Conservation (phyloP, 2,113 vertebrate genomes). For the Oncorhynchus clarkii region DNA sequence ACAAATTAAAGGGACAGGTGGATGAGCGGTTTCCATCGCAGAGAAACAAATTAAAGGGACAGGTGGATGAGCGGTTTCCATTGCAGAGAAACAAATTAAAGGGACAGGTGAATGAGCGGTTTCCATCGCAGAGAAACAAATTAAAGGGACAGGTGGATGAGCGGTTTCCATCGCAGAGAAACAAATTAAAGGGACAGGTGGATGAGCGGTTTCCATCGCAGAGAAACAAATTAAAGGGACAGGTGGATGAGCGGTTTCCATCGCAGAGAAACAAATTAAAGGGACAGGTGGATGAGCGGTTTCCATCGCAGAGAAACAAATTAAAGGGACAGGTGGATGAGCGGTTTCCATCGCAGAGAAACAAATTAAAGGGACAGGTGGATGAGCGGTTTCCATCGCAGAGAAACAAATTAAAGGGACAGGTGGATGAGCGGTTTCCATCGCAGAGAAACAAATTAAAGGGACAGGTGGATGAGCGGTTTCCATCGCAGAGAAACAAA, state of each 20-base stretch:
- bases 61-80: conserved; percentile 61
- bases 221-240: conserved; percentile 53
- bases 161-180: not conserved
- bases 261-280: conserved; percentile 6
- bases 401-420: conserved; percentile 53
- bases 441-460: conserved; percentile 3
- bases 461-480: conserved; percentile 72
- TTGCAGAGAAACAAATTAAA: not conserved
- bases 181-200: conserved; percentile 68
- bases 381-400: conserved; percentile 34
- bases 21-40: conserved; percentile 36
- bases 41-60: conserved; percentile 53
- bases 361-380: conserved; percentile 68
- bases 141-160: conserved; percentile 73
- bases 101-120: conserved; percentile 72
- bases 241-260: conserved; percentile 61
- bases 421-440: conserved; percentile 61
- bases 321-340: conserved; percentile 79
- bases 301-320: conserved; percentile 84
- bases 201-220: conserved; percentile 34
- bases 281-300: conserved; percentile 77
- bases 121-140: too few relatives aligned
- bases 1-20: conserved; percentile 82
- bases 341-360: not conserved
- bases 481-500: too few relatives aligned